A percentile compares a stretch with the other conserved stretches of the same genome.
These are phyloP conservation scores for Drosophila macrospina DNA, from an alignment of 2,888 invertebrate genomes.

Conservation along the genomic window DNA sequence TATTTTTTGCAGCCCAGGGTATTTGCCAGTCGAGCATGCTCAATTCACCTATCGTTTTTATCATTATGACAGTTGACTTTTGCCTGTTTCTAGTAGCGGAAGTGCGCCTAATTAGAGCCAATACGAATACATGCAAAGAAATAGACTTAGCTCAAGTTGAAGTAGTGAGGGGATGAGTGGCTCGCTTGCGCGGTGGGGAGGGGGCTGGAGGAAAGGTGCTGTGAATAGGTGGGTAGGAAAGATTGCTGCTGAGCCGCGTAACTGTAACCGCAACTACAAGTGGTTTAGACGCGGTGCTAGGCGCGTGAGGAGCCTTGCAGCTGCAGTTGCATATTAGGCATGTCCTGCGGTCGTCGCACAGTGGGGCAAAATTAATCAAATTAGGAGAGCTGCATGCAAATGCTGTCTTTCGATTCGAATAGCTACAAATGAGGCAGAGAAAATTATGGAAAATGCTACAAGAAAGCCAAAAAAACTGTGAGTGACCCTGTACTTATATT, in stretches of 20 bases:
- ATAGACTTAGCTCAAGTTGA: constrained; percentile 22
- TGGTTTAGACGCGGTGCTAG: constrained; percentile 22
- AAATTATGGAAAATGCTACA: too few relatives aligned
- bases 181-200: background rate
- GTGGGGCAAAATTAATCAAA: background rate
- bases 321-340: constrained; percentile 53
- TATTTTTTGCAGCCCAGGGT: constrained; percentile 1
- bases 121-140: constrained; percentile 11
- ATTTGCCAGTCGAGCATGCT: background rate
- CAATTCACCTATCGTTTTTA: background rate
- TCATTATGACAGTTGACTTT: constrained; percentile 6
- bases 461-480: too few relatives aligned
- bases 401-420: too few relatives aligned
- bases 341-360: constrained; percentile 41
- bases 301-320: constrained; percentile 25
- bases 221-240: background rate
- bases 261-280: constrained; percentile 36
- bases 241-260: background rate
- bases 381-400: too few relatives aligned
- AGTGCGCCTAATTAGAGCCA: constrained; percentile 30
- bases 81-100: constrained; percentile 5
- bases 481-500: too few relatives aligned
- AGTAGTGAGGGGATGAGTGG: constrained; percentile 3
- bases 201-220: background rate
- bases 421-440: too few relatives aligned